phyloP scores from a whole-genome alignment of 2,888 invertebrate species.

The Cephus runcator region DNA sequence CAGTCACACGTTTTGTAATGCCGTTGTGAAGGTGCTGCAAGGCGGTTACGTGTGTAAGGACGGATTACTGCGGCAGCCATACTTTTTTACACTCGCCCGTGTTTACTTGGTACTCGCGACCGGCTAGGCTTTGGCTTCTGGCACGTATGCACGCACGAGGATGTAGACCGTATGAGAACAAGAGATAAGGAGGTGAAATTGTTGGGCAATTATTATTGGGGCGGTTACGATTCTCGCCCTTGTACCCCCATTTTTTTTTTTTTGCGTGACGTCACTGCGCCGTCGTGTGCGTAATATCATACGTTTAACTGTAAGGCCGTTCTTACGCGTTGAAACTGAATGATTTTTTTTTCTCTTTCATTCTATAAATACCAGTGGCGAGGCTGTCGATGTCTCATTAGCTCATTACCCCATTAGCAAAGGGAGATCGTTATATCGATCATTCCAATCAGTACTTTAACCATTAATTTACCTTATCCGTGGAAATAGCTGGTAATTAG shows the following conservation, averaged over 20 bases:
- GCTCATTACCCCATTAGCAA: not conserved
- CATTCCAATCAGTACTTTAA: not conserved
- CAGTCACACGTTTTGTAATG: not conserved
- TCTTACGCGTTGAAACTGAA: not conserved
- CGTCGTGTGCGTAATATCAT: not conserved
- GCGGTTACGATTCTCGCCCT: not conserved
- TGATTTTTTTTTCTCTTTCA: not conserved
- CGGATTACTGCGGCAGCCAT: slow-evolving; percentile 44
- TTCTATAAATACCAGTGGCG: not conserved
- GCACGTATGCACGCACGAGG: not conserved
- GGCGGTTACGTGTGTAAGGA: not conserved
- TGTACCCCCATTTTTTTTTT: not conserved
- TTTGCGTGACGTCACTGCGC: not conserved
- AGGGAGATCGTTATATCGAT: not conserved
- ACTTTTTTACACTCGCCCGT: slow-evolving; percentile 32
- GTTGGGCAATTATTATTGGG: not conserved
- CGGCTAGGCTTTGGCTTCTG: not conserved
- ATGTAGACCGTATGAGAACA: not conserved
- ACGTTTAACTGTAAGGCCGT: not conserved
- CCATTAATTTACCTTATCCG: not conserved
- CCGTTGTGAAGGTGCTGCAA: not conserved
- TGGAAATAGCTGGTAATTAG: not conserved
- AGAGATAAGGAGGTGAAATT: not conserved
- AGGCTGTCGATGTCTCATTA: not conserved
- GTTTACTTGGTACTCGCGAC: not conserved